These are phyloP conservation scores for Cristatella mucedo DNA, from an alignment of 2,888 invertebrate species.

Conservation along the genomic window DNA sequence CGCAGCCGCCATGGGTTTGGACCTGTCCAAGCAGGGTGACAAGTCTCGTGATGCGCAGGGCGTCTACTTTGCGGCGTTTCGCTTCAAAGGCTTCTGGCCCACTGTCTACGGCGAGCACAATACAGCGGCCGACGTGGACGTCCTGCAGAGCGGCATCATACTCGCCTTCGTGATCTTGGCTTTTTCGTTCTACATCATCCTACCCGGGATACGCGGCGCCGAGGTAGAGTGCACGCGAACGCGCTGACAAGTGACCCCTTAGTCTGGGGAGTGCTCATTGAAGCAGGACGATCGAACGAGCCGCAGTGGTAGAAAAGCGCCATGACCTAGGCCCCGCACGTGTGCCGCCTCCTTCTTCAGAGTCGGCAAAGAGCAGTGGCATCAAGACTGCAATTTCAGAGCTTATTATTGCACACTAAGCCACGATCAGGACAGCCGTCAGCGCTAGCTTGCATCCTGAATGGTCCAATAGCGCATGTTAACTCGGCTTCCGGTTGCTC, in stretches of 20 bases:
- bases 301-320: no score
- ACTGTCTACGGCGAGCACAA: constrained; percentile 85
- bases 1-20: constrained; percentile 3
- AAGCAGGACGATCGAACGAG: no score
- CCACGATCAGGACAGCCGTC: no score
- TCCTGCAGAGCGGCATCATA: constrained; percentile 26
- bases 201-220: constrained; percentile 55
- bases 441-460: no score
- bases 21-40: constrained; percentile 1
- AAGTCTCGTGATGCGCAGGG: not conserved
- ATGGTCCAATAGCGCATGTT: no score
- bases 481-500: no score
- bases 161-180: constrained; percentile 75
- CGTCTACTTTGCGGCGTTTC: not conserved
- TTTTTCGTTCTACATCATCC: constrained; percentile 81
- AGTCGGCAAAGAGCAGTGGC: no score
- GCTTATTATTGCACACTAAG: no score
- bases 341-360: no score
- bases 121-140: constrained; percentile 82
- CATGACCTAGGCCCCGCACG: no score
- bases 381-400: no score
- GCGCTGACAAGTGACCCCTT: not conserved
- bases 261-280: no score
- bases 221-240: constrained; percentile 25
- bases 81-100: constrained; percentile 44